These are phyloP conservation scores for Papio anubis DNA, from an alignment of 2,113 vertebrate genomes.

Conservation along the genomic window DNA sequence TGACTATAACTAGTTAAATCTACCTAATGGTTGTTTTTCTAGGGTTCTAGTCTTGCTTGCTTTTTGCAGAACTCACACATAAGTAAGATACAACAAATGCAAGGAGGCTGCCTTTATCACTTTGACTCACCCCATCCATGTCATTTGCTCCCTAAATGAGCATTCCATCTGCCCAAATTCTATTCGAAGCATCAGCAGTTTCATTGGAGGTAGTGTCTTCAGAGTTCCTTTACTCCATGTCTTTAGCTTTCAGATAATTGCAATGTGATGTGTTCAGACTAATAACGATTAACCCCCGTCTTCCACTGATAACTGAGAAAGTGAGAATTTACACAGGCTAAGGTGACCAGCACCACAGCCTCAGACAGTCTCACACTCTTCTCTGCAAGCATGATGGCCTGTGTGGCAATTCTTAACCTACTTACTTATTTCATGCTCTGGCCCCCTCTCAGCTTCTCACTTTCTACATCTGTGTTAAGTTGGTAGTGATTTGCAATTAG, in stretches of 20 bases:
- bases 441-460: conserved; percentile 7
- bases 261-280: neutral
- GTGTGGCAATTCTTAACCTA: neutral
- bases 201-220: neutral
- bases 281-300: neutral
- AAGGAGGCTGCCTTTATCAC: neutral
- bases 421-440: neutral
- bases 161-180: neutral
- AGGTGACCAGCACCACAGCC: conserved; percentile 34
- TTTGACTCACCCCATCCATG: neutral
- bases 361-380: neutral
- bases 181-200: neutral
- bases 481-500: neutral
- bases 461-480: conserved; percentile 12
- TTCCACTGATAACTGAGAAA: conserved; percentile 48
- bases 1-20: neutral
- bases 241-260: neutral
- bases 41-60: neutral
- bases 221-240: neutral
- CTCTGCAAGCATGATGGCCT: neutral
- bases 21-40: neutral
- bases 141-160: neutral
- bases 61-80: neutral
- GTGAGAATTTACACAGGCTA: conserved; percentile 51
- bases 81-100: neutral